A percentile compares a stretch with the other conserved stretches of the same genome.
phyloP scores from a whole-genome alignment of 1,140 invertebrate genomes.

The Lethrus apterus region DNA sequence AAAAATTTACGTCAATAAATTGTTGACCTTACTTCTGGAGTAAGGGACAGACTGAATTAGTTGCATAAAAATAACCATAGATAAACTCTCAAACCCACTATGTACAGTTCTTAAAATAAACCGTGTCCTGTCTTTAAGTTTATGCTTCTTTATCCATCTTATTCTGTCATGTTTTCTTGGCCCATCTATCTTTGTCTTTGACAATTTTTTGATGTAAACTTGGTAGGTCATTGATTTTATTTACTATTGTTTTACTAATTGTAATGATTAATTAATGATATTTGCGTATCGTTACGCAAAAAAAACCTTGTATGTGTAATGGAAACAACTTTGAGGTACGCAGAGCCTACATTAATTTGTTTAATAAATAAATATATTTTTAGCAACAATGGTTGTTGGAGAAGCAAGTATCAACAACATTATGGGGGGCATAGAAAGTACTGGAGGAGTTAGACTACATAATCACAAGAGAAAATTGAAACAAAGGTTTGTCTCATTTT shows the following conservation, averaged over 20 bases:
- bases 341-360: too few species aligned
- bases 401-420: constrained; percentile 69
- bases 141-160: constrained; percentile 19
- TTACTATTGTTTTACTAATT: too few species aligned
- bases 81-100: constrained; percentile 26
- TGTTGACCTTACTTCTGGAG: constrained; percentile 15
- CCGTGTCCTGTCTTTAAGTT: constrained; percentile 21
- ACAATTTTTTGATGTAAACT: constrained; percentile 12
- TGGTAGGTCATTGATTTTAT: constrained; percentile 16
- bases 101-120: constrained; percentile 24
- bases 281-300: too few species aligned
- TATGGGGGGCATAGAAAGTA: constrained; percentile 78
- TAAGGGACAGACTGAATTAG: constrained; percentile 23
- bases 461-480: constrained; percentile 74
- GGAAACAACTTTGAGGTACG: too few species aligned
- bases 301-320: too few species aligned
- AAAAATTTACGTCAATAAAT: background rate
- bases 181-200: constrained; percentile 8
- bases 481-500: constrained; percentile 55
- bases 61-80: constrained; percentile 28
- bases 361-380: constrained; percentile 17
- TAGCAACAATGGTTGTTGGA: constrained; percentile 65
- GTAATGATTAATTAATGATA: too few species aligned
- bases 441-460: constrained; percentile 68
- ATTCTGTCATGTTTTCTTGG: constrained; percentile 6